These are phyloP conservation scores for Tragelaphus buxtoni DNA, from an alignment of 2,113 vertebrate genomes.

Conservation along the genomic window DNA sequence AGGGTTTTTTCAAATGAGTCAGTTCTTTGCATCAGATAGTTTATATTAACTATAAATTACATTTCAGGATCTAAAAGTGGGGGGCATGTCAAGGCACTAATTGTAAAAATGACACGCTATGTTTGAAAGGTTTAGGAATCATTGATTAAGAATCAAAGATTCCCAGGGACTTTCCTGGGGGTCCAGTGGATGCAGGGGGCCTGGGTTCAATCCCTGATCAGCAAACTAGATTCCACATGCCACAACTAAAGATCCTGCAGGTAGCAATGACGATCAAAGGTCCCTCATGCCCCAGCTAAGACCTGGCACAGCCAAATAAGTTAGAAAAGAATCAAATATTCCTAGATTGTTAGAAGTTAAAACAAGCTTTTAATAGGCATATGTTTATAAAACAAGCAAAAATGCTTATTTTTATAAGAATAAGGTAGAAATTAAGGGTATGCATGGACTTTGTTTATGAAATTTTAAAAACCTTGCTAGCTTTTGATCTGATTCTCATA, in stretches of 20 bases:
- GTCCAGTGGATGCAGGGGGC: neutral
- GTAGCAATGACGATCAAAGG: neutral
- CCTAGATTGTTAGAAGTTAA: neutral
- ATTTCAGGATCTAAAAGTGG: neutral
- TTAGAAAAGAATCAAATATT: neutral
- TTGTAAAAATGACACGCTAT: neutral
- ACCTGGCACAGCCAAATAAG: neutral
- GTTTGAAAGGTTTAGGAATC: neutral
- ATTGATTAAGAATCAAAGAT: neutral
- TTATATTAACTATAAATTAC: neutral
- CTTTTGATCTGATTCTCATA: neutral
- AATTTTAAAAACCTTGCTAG: neutral
- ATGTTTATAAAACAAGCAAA: neutral
- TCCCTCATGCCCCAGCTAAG: neutral
- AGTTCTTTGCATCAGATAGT: neutral
- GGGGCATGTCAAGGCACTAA: neutral
- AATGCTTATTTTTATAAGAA: neutral
- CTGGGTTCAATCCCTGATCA: neutral
- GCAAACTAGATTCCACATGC: neutral
- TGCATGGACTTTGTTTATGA: neutral
- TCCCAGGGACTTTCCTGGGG: neutral
- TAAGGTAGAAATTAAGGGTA: neutral
- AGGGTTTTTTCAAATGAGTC: neutral
- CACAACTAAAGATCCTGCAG: neutral
- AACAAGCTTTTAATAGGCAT: neutral